phyloP scores from a whole-genome alignment of 2,888 invertebrate species.

The Stratiomys singularior region DNA sequence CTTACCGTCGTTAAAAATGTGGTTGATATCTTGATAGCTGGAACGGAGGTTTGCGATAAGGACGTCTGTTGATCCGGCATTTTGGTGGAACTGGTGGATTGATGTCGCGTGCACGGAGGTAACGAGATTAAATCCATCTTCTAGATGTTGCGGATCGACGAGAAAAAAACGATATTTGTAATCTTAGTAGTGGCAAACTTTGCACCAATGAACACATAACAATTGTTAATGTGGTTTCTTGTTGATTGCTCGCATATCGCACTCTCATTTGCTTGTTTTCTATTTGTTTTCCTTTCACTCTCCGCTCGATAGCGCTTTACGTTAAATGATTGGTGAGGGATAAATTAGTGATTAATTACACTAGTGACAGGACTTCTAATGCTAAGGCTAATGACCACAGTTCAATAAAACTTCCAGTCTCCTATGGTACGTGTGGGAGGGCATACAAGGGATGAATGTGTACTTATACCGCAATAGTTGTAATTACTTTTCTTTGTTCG shows the following conservation, averaged over 20 bases:
- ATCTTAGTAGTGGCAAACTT: background rate
- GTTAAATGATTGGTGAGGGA: background rate
- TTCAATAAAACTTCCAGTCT: background rate
- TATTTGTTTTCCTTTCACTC: no score
- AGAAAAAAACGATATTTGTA: constrained; percentile 2
- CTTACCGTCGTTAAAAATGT: constrained; percentile 54
- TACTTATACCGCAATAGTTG: background rate
- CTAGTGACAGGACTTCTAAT: constrained; percentile 8
- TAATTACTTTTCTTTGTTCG: constrained; percentile 19
- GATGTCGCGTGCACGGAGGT: constrained; percentile 53
- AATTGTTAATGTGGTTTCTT: background rate
- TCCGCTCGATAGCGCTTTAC: background rate
- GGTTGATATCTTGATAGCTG: constrained; percentile 54
- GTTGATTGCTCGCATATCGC: background rate
- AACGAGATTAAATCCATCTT: constrained; percentile 55
- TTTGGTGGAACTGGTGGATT: constrained; percentile 46
- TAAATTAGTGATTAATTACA: constrained; percentile 28
- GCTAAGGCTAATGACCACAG: constrained; percentile 5
- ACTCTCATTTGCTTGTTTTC: background rate
- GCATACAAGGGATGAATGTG: background rate
- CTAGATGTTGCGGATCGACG: background rate
- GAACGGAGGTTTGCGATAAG: constrained; percentile 52
- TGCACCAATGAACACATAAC: constrained; percentile 3
- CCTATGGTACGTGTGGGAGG: no score
- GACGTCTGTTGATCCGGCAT: constrained; percentile 48